Conservation (phyloP, 2,888 invertebrate species). For the Trachelus troglodyta region DNA sequence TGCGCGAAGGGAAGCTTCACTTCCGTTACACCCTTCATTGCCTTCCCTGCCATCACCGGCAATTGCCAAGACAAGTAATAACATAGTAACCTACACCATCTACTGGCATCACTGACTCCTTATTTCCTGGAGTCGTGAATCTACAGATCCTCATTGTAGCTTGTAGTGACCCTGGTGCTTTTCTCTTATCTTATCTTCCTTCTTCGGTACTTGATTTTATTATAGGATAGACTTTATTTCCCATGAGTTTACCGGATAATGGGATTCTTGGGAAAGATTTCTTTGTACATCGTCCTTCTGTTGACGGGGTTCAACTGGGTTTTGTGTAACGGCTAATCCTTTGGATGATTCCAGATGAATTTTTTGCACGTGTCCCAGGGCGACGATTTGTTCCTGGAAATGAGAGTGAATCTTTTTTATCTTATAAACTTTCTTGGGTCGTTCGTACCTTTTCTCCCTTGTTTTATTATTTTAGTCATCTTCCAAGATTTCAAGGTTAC, state of each 20-base stretch:
- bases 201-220: neutral
- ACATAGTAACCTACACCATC: neutral
- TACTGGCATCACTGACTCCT: neutral
- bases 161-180: neutral
- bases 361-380: neutral
- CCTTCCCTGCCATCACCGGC: neutral
- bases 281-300: neutral
- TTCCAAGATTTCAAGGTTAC: neutral
- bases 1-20: constrained; percentile 8
- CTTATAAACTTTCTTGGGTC: too few relatives aligned
- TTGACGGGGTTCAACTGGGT: neutral
- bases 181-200: neutral
- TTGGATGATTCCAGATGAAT: neutral
- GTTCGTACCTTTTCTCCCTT: neutral
- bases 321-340: too few relatives aligned
- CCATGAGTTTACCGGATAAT: neutral
- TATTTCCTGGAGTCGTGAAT: neutral
- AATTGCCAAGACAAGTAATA: neutral
- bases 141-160: neutral
- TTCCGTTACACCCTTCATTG: neutral
- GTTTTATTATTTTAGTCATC: neutral
- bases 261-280: neutral
- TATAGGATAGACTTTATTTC: neutral
- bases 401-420: neutral
- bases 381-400: neutral